phyloP scores from a whole-genome alignment of 2,888 invertebrate genomes.

The Germaria angustata region DNA sequence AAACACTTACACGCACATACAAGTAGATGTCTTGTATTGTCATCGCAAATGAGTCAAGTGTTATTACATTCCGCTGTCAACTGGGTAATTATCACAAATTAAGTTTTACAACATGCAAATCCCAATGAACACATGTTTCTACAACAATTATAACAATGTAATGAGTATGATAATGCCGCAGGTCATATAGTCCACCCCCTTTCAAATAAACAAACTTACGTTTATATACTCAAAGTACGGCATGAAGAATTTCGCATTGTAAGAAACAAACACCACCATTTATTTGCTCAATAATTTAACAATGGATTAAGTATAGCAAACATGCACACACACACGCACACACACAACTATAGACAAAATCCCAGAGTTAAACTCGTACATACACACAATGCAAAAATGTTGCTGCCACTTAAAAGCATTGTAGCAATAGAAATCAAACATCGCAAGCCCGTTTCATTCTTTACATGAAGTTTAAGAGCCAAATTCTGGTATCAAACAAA shows the following conservation, averaged over 20 bases:
- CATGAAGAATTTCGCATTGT: constrained; percentile 1
- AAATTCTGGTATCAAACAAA: constrained; percentile 69
- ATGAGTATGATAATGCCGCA: constrained; percentile 48
- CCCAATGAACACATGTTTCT: constrained; percentile 55
- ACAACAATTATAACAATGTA: constrained; percentile 51
- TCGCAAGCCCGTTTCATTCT: constrained; percentile 33
- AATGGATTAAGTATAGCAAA: constrained; percentile 65
- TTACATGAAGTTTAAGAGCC: constrained; percentile 38
- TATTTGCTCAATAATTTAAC: constrained; percentile 67
- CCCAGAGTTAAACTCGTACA: too few species aligned
- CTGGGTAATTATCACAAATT: constrained; percentile 65
- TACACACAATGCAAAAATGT: constrained; percentile 21
- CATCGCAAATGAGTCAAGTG: constrained; percentile 63
- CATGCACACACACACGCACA: constrained; percentile 30
- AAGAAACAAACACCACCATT: constrained; percentile 50
- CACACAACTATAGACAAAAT: constrained; percentile 42
- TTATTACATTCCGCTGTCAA: constrained; percentile 63
- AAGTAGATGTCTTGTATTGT: constrained; percentile 28
- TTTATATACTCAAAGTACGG: too few species aligned
- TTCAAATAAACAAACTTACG: neutral
- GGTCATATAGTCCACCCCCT: constrained; percentile 48
- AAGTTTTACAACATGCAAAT: constrained; percentile 65
- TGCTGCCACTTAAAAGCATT: constrained; percentile 44
- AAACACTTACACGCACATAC: neutral
- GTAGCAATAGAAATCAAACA: constrained; percentile 38